These are phyloP conservation scores for Manduca sexta DNA, from an alignment of 1,140 invertebrate genomes.

Conservation along the genomic window DNA sequence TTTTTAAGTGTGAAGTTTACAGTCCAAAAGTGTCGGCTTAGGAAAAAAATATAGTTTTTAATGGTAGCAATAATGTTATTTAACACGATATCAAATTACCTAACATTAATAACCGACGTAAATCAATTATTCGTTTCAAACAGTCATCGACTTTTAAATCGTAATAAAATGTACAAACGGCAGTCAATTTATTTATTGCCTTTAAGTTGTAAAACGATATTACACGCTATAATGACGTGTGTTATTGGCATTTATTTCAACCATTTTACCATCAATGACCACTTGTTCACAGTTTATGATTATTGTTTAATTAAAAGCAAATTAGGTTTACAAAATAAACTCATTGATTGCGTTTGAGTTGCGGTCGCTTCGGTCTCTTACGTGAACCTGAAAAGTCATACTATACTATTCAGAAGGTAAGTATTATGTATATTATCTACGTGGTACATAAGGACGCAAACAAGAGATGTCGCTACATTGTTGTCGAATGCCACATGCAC, in stretches of 20 bases:
- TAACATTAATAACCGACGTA: constrained; percentile 61
- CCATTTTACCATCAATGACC: constrained; percentile 60
- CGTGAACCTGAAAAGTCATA: too few relatives aligned
- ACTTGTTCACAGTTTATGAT: constrained; percentile 52
- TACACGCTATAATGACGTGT: constrained; percentile 69
- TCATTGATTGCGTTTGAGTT: not conserved
- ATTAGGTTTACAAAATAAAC: constrained; percentile 31
- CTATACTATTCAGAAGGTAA: too few relatives aligned
- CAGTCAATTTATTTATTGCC: constrained; percentile 71
- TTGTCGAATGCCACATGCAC: constrained; percentile 33
- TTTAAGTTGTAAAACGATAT: constrained; percentile 70
- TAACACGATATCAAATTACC: constrained; percentile 55
- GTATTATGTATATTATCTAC: not conserved
- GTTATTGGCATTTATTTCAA: constrained; percentile 67
- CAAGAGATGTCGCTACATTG: constrained; percentile 29
- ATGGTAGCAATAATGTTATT: constrained; percentile 21
- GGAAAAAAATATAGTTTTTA: constrained; percentile 8
- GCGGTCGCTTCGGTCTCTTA: too few relatives aligned
- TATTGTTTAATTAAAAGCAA: constrained; percentile 55
- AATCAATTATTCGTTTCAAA: constrained; percentile 70
- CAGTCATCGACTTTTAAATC: constrained; percentile 71
- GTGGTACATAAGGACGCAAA: not conserved
- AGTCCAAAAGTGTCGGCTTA: not conserved
- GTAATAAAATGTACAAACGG: constrained; percentile 71
- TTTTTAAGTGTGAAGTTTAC: too few relatives aligned